Base-by-base conservation (phyloP, 2,797 vertebrate genomes). In the Euthynnus affinis region DNA sequence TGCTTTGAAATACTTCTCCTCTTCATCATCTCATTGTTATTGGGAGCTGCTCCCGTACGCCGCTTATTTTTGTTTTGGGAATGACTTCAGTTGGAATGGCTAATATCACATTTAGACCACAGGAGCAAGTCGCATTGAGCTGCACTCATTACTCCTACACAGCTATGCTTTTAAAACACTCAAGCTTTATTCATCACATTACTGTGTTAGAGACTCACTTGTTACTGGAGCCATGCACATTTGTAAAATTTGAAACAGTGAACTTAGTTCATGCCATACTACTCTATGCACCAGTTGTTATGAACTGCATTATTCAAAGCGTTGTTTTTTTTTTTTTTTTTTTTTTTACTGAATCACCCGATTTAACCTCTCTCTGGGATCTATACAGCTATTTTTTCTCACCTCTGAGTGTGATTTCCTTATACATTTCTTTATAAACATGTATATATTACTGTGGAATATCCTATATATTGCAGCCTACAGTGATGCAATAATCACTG, bases 11-110 rank as follows among this genome's bases (percentile, higher is more conserved):
- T 71, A 18, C 53, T 27, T 77, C 27, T 61, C 12, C 84, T 82
- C 87, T 86, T 87, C 77, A 84, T 89, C 80, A 52, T 77, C 82
- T 91, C 90, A 87, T 93, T 93, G 87, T 90, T 86, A 90, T 93
- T 86, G 61, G 69, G 63, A 88, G 79, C 65, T 68, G 55, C 34
- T 80, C 78, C 85, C 68, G 82, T 79, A 40, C 20, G 2, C 80
- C 72, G 83, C 76, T 37, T 79, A 61, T 65, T 83, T 84, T 76
- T 85, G 77, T 91, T 88, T 87, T 86, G 48, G 46, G 85, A 59
- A 75, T 57, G 72, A 82, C 89, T 87, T 89, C 80, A 87, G 72
- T 83, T 67, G 59, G 85, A 90, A 84, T 83, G 76, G 86, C 53
- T 91, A 83, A 90, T 85, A 76, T 84, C 71, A 65, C 71, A 70